Evolutionary conservation across 1,140 invertebrate species (phyloP).

Genomic region (Liolophura sinensis): DNA sequence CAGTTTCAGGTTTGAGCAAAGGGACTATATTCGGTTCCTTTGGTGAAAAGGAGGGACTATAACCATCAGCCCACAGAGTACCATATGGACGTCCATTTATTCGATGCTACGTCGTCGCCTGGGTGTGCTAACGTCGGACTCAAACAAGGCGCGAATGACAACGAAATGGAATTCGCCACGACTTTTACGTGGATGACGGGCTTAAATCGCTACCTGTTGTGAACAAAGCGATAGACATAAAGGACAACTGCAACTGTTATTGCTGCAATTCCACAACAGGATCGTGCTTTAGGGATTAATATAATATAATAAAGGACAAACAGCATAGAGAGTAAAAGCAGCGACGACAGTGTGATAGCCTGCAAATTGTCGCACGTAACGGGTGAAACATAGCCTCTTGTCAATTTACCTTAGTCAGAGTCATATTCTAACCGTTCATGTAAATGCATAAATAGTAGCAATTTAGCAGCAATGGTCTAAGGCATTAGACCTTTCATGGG

Average conservation of each 20-base stretch:
- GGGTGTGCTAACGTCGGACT: slow-evolving; percentile 18
- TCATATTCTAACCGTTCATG: slow-evolving; percentile 1
- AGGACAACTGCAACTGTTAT: slow-evolving; percentile 15
- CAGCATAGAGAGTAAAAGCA: background rate
- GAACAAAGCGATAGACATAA: slow-evolving; percentile 7
- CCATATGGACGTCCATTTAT: slow-evolving; percentile 23
- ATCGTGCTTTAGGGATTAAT: slow-evolving; percentile 14
- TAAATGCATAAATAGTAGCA: slow-evolving; percentile 16
- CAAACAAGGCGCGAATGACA: slow-evolving; percentile 12
- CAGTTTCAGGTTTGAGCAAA: slow-evolving; percentile 17
- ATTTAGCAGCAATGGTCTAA: no score
- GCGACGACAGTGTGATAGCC: slow-evolving; percentile 1
- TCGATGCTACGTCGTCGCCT: slow-evolving; percentile 26
- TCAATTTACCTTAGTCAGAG: no score
- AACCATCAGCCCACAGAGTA: slow-evolving; percentile 14
- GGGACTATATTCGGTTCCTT: slow-evolving; percentile 19
- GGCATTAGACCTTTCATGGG: no score
- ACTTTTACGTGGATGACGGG: slow-evolving; percentile 26
- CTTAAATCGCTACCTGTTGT: slow-evolving; percentile 9
- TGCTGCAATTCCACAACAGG: slow-evolving; percentile 11
- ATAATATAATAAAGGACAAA: background rate
- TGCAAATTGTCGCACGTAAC: no score
- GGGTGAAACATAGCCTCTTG: no score
- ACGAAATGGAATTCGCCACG: slow-evolving; percentile 1
- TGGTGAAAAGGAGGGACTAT: slow-evolving; percentile 21